A percentile compares a stretch with the other conserved stretches of the same genome.
Conservation (phyloP, 1,140 invertebrate species). For the Drosophila serrata region DNA sequence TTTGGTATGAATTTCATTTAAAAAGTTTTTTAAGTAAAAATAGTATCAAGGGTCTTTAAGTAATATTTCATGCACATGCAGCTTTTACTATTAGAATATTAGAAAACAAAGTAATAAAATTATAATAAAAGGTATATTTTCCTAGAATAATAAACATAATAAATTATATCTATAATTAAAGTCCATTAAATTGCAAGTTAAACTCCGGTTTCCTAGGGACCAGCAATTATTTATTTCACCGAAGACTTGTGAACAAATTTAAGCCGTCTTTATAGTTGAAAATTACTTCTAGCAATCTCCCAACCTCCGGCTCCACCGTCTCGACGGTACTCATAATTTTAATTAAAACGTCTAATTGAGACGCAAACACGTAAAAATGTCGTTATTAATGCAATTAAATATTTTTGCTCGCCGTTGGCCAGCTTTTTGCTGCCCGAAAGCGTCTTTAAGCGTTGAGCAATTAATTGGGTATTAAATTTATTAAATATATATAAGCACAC, state of each 20-base stretch:
- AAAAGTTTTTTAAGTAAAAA: too few species aligned
- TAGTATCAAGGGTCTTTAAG: too few species aligned
- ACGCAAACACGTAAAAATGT: slow-evolving; percentile 63
- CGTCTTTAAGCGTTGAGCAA: slow-evolving; percentile 35
- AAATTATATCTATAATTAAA: slow-evolving; percentile 1
- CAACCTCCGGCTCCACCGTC: not conserved
- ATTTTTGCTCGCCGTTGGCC: slow-evolving; percentile 16
- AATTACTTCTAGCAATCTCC: slow-evolving; percentile 37
- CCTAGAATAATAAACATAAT: not conserved
- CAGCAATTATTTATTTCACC: slow-evolving; percentile 10
- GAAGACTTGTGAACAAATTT: slow-evolving; percentile 12
- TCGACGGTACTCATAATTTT: slow-evolving; percentile 46
- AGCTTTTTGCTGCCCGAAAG: slow-evolving; percentile 31
- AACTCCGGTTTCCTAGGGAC: slow-evolving; percentile 6
- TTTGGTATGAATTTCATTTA: too few species aligned
- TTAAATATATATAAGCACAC: slow-evolving; percentile 5
- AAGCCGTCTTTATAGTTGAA: slow-evolving; percentile 21
- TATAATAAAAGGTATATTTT: not conserved
- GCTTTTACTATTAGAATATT: too few species aligned
- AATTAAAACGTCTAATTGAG: slow-evolving; percentile 58
- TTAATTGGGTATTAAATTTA: slow-evolving; percentile 49
- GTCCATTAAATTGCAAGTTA: slow-evolving; percentile 4
- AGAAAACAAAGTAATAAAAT: too few species aligned
- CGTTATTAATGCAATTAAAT: slow-evolving; percentile 58
- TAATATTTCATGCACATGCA: too few species aligned